Evolutionary conservation across 2,113 vertebrate genomes (phyloP), one percentile per base, ranked within the genome.

Genomic region (Megalops atlanticus): DNA sequence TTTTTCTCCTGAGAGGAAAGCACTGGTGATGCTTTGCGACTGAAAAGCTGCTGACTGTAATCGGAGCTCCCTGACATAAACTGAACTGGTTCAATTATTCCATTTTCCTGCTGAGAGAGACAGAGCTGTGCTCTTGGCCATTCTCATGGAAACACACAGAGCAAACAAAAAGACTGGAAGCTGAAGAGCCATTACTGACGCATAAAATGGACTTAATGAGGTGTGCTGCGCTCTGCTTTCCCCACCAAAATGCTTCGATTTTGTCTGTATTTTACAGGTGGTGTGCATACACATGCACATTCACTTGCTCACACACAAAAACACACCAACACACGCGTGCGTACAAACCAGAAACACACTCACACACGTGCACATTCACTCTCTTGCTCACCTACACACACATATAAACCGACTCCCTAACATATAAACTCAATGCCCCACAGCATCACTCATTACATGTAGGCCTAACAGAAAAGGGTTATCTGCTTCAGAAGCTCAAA

Each of bases 171-270:
- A 76, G 33, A 39, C 69, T 45, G 71, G 79, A 52, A 81, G 84
- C 75, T 84, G 80, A 64, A 43, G 82, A 82, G 80, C 86, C 84
- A 87, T 92, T 91, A 89, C 83, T 78, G 78, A 79, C 83, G 85
- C 86, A 91, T 92, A 91, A 92, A 92, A 84, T 74, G 71, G 82
- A 91, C 83, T 80, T 87, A 92, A 92, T 92, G 91, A 91, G 86
- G 86, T 88, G 87, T 89, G 88, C 72, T 27, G 84, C 76, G 79
- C 73, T 69, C 83, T 52, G 45, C 84, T 89, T 91, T 90, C 90
- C 88, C 89, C 84, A 86, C 88, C 81, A 85, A 87, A 85, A 90
- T 87, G 58, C 77, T 83, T 81, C 74, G 83, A 82, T 85, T 87
- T 64, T 79, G 47, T 89, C 82, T 81, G 72, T 74, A 70, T 82